Evolutionary conservation across 1,140 invertebrate genomes (phyloP), one percentile per base, ranked within the genome.

Genomic region (Megalonaias nervosa): DNA sequence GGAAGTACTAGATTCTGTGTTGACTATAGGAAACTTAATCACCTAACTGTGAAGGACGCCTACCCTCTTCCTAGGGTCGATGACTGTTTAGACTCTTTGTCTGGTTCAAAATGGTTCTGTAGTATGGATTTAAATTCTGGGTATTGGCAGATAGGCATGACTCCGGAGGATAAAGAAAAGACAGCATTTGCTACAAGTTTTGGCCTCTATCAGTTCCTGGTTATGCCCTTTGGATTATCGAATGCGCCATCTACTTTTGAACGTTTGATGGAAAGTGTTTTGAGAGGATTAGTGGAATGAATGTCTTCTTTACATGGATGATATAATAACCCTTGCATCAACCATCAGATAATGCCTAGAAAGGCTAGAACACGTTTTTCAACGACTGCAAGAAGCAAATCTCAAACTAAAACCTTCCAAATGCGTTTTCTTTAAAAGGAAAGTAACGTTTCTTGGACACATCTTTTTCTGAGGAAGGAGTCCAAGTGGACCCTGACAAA

Each of bases 101-200:
- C 26, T 26, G 26, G 26, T 26, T 26, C 26, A 26, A 2, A 26
- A 26, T 1, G 26, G 26, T 26, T 26, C 26, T 26, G 26, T 26
- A 26, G 26, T 26, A 26, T 26, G 26, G 1, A 26, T 26, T 26
- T 26, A 26, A 1, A 26, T 26, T 26, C 26, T 26, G 26, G 26
- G 26, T 26, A 26, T 26, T 26, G 26, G 26, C 19, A 26, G 2
- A 26, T 26, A 1, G 26, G 26, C 26, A 26, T 26, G 26, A 26
- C 26, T 26, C 26, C 26, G 1, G 26, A 26, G 26, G 26, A 26
- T 26, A 26, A 26, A 26, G 26, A 26, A 26, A 73, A 65, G 21
- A 73, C 71, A 66, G 71, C 71, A n/a, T 73, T 73, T 23, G 64
- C 71, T n/a, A 66, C 71, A 55, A 73, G 66, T 13, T 38, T 61